Percentiles rank a stretch among this genome's conserved stretches.
phyloP scores from a whole-genome alignment of 2,113 vertebrate species.

The Pachycephala philippinensis region DNA sequence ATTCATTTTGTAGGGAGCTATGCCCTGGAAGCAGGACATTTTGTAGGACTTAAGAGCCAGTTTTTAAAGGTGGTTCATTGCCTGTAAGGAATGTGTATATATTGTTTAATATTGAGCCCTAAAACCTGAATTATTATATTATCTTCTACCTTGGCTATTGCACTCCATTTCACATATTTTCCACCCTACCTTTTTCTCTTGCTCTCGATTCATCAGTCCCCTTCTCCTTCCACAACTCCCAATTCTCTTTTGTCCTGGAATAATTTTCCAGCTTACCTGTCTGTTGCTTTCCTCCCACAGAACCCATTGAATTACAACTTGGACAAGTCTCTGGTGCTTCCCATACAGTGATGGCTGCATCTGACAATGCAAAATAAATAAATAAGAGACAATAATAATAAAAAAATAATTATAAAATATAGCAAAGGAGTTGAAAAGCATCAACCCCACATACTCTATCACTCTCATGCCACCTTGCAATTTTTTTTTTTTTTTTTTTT shows the following conservation, averaged over 20 bases:
- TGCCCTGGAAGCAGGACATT: not conserved
- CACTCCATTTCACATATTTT: not conserved
- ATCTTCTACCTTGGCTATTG: not conserved
- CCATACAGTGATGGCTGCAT: not conserved
- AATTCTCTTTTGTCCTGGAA: not conserved
- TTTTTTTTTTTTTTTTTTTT: not conserved
- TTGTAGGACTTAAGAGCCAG: not conserved
- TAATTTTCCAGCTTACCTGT: not conserved
- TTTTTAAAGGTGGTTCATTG: not conserved
- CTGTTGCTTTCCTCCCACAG: not conserved
- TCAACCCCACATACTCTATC: not conserved
- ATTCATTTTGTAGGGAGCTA: not conserved
- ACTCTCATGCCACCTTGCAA: accelerated
- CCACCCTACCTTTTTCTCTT: not conserved
- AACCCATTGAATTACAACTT: not conserved
- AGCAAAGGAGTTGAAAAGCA: not conserved
- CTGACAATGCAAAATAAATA: not conserved
- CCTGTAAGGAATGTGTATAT: not conserved
- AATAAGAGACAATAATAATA: not conserved
- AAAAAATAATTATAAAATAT: accelerated
- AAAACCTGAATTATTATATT: not conserved
- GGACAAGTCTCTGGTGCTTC: not conserved
- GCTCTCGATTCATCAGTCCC: not conserved
- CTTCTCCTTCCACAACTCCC: not conserved
- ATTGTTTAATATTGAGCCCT: not conserved